phyloP scores from a whole-genome alignment of 1,140 invertebrate species.

The Eupristina koningsbergeri region DNA sequence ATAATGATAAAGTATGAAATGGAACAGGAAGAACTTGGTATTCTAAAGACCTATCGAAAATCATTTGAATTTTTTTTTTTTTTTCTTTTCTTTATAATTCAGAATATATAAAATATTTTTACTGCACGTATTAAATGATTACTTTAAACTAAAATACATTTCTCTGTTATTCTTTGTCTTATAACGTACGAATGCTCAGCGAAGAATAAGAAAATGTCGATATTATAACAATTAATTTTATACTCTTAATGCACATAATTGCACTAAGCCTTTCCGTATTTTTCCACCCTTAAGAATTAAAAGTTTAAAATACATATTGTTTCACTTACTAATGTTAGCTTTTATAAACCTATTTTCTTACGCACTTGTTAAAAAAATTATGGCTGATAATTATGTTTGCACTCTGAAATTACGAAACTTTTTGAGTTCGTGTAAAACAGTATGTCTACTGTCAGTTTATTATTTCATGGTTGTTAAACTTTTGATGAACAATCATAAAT shows the following conservation, averaged over 20 bases:
- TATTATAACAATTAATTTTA: neutral
- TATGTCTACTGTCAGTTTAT: neutral
- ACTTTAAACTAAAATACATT: neutral
- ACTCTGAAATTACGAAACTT: neutral
- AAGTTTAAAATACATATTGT: slow-evolving; percentile 21
- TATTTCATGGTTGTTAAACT: neutral
- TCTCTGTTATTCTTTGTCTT: no score
- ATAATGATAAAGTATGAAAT: slow-evolving; percentile 26
- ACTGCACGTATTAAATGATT: neutral
- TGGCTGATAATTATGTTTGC: neutral
- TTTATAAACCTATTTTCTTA: slow-evolving; percentile 34
- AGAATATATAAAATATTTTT: no score
- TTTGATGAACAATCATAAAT: no score
- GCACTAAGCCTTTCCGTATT: neutral
- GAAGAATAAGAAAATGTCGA: neutral
- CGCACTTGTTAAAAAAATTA: neutral
- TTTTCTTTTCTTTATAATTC: no score
- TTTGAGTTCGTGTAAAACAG: neutral
- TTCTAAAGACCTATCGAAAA: neutral
- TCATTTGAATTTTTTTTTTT: neutral
- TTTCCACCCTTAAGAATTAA: neutral
- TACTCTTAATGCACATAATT: neutral
- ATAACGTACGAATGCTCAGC: neutral
- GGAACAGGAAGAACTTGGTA: slow-evolving; percentile 23
- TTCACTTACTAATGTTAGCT: neutral